Conservation (phyloP, 2,113 vertebrate genomes). For the Anolis carolinensis region DNA sequence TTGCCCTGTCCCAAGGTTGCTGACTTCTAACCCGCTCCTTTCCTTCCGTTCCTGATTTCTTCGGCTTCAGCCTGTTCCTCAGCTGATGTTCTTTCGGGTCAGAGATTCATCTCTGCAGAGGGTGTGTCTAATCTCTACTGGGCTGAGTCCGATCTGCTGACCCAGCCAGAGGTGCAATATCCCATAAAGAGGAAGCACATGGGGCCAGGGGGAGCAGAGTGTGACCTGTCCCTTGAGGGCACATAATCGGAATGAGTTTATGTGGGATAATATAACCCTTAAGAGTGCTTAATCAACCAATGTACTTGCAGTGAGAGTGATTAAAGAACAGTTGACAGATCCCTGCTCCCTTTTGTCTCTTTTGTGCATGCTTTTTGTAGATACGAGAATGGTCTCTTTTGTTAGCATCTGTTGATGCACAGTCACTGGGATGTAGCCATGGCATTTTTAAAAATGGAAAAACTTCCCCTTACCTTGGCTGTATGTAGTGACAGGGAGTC, state of each 20-base stretch:
- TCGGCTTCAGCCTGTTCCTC: background rate
- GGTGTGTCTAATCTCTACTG: background rate
- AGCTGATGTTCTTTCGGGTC: background rate
- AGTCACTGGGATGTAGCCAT: background rate
- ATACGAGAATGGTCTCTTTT: background rate
- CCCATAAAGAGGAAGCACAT: background rate
- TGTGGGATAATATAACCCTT: background rate
- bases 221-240: background rate
- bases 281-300: background rate
- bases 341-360: fast-evolving
- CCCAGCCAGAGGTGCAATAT: background rate
- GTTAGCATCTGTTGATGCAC: background rate
- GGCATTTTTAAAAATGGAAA: background rate
- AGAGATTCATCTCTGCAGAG: background rate
- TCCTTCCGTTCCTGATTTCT: background rate
- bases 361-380: background rate
- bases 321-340: background rate
- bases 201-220: background rate
- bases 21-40: background rate
- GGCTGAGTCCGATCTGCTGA: no score
- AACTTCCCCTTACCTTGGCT: no score
- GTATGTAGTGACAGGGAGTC: no score
- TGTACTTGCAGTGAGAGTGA: background rate
- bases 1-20: background rate
- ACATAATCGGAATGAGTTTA: background rate